Percentiles rank a stretch among this genome's conserved stretches.
Evolutionary conservation across 2,888 invertebrate genomes (phyloP).

Genomic region (Erebia ligea): DNA sequence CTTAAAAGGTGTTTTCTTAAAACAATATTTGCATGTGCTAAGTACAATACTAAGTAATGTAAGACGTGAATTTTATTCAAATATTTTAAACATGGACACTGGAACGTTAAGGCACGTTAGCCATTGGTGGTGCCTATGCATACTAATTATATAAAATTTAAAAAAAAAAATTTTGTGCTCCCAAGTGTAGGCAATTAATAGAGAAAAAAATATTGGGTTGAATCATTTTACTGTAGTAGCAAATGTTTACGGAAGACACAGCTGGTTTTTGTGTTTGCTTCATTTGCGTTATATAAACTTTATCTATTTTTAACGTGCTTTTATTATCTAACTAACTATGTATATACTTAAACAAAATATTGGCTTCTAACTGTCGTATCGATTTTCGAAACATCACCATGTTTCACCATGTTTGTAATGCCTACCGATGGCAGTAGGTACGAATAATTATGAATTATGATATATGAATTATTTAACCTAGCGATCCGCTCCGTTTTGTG

Average conservation of each 20-base stretch:
- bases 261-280: not conserved
- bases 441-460: too few relatives aligned
- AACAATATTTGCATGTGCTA: not conserved
- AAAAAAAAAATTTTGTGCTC: constrained; percentile 5
- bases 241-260: constrained; percentile 28
- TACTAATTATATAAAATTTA: not conserved
- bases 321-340: too few relatives aligned
- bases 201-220: constrained; percentile 8
- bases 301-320: too few relatives aligned
- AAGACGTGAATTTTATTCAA: constrained; percentile 11
- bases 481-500: too few relatives aligned
- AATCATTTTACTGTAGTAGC: constrained; percentile 21
- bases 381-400: too few relatives aligned
- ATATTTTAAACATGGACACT: constrained; percentile 15
- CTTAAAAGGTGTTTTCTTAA: not conserved
- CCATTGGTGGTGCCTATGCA: not conserved
- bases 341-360: too few relatives aligned
- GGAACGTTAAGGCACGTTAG: constrained; percentile 12
- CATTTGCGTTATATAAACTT: too few relatives aligned
- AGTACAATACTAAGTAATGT: not conserved
- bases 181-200: not conserved
- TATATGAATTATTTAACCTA: too few relatives aligned
- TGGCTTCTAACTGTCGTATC: too few relatives aligned
- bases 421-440: too few relatives aligned
- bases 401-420: too few relatives aligned